Evolutionary conservation across 2,888 invertebrate genomes (phyloP).

Genomic region (Tenodera sinensis): DNA sequence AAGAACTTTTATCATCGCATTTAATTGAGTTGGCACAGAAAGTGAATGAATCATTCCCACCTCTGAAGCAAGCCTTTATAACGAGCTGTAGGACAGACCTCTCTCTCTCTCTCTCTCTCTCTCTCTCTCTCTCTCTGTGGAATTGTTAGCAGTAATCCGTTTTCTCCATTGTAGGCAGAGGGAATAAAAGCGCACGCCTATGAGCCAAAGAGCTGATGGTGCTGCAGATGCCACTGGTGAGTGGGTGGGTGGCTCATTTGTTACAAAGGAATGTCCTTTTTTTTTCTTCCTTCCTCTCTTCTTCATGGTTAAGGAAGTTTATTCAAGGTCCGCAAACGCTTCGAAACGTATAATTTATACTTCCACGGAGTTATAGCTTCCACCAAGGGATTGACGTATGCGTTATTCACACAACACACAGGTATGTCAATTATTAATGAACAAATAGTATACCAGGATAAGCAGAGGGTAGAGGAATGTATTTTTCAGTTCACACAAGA

Average conservation of each 20-base stretch:
- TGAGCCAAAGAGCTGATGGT: background rate
- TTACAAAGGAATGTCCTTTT: background rate
- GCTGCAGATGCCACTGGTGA: background rate
- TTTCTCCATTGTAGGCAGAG: background rate
- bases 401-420: too few relatives aligned
- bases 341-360: background rate
- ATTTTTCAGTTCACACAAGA: too few relatives aligned
- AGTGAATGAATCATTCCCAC: background rate
- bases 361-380: background rate
- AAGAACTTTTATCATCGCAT: background rate
- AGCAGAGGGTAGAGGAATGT: too few relatives aligned
- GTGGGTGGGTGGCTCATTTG: background rate
- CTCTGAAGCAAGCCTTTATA: background rate
- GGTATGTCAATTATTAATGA: too few relatives aligned
- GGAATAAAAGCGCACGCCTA: background rate
- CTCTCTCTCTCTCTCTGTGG: too few relatives aligned
- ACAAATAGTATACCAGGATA: too few relatives aligned
- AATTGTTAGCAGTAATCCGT: background rate
- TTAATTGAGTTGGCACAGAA: background rate
- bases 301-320: background rate
- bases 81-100: background rate
- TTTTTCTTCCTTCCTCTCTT: too few relatives aligned
- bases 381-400: too few relatives aligned
- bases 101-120: background rate
- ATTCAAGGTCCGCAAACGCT: background rate